Conservation (phyloP, 2,113 vertebrate genomes). For the Setophaga petechia region DNA sequence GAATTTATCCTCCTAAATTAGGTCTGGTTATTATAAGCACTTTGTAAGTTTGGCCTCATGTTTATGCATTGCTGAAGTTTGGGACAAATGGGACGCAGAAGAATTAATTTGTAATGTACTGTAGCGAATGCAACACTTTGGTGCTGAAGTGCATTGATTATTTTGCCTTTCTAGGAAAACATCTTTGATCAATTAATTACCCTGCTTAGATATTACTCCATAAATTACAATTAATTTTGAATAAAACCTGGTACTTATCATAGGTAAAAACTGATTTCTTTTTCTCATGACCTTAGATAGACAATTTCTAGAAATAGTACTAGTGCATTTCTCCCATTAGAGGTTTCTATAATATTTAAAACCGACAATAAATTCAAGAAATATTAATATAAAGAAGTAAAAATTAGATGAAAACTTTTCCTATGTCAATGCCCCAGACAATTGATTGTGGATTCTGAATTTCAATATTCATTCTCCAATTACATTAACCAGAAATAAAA, state of each 20-base stretch:
- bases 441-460: not conserved
- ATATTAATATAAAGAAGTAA: not conserved
- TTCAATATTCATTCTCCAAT: not conserved
- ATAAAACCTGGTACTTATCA: not conserved
- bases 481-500: not conserved
- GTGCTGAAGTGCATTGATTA: not conserved
- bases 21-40: not conserved
- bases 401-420: not conserved
- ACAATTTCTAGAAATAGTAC: not conserved
- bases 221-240: constrained; percentile 15
- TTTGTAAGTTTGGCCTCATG: not conserved
- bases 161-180: constrained; percentile 6
- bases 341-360: not conserved
- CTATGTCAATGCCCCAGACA: not conserved
- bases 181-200: constrained; percentile 23
- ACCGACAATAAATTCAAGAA: not conserved
- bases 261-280: not conserved
- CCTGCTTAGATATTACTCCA: not conserved
- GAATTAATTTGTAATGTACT: not conserved
- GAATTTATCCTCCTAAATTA: not conserved
- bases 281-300: not conserved
- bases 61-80: not conserved
- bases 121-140: not conserved
- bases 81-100: not conserved
- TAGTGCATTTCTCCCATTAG: not conserved